These are phyloP conservation scores for Sarcophaga subvicina DNA, from an alignment of 2,888 invertebrate genomes.

Conservation along the genomic window DNA sequence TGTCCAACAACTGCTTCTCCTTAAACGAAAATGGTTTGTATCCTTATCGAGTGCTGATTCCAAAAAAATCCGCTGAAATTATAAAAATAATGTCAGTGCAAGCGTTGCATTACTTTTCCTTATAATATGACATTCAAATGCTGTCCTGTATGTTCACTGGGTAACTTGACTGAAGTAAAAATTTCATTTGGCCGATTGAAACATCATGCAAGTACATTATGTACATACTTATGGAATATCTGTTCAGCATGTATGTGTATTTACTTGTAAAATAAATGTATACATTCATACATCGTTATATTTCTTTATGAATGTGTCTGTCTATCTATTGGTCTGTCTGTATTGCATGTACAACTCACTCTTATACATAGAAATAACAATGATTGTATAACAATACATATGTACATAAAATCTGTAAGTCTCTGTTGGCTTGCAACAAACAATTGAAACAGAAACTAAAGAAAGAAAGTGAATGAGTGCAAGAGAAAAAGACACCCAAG, in stretches of 20 bases:
- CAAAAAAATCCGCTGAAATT: too few relatives aligned
- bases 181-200: slow-evolving; percentile 6
- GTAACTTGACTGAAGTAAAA: not conserved
- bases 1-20: too few relatives aligned
- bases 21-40: too few relatives aligned
- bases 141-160: not conserved
- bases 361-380: not conserved
- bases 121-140: not conserved
- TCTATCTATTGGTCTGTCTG: too few relatives aligned
- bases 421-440: slow-evolving; percentile 26
- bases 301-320: too few relatives aligned
- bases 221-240: not conserved
- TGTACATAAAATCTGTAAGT: slow-evolving; percentile 20
- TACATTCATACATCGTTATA: too few relatives aligned
- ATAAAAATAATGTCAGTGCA: too few relatives aligned
- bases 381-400: too few relatives aligned
- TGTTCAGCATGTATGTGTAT: not conserved
- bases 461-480: not conserved
- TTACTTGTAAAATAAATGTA: too few relatives aligned
- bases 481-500: slow-evolving; percentile 1
- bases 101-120: too few relatives aligned
- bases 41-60: too few relatives aligned
- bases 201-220: slow-evolving; percentile 26
- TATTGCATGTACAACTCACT: not conserved
- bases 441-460: slow-evolving; percentile 20